Evolutionary conservation across 1,140 invertebrate genomes (phyloP), one percentile per base, ranked within the genome.

Genomic region (Streblospio benedicti): DNA sequence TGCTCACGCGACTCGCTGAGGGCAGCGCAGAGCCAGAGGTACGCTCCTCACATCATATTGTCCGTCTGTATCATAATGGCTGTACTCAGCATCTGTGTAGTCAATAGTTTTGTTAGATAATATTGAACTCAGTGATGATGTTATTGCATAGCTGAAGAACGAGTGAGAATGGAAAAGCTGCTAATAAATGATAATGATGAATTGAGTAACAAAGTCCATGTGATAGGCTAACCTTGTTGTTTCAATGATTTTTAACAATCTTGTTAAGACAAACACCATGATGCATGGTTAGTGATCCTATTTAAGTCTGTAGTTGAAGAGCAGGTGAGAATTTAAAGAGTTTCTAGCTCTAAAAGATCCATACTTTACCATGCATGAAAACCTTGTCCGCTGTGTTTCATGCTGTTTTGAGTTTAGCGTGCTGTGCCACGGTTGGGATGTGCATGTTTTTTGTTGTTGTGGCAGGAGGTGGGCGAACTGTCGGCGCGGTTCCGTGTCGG

Each of bases 401-500:
- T 51, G 14, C 4, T 31, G 27, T 14, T 1, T 28, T n/a, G n/a
- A n/a, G n/a, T n/a, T n/a, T n/a, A n/a, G n/a, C n/a, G n/a, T n/a
- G n/a, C n/a, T n/a, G n/a, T n/a, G n/a, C n/a, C n/a, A n/a, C n/a
- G n/a, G n/a, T n/a, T n/a, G n/a, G n/a, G n/a, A n/a, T n/a, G n/a
- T n/a, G n/a, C n/a, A n/a, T n/a, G n/a, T n/a, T 12, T 52, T 31
- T 14, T 28, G 9, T 3, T 52, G 14, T 9, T 31, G 28, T 5
- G 28, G 18, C 30, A 52, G 50, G 23, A 52, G 1, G 43, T 44
- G 28, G 56, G 18, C 25, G 56, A 60, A 35, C 38, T 69, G 20
- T 45, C 58, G n/a, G 59, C 64, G 6, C 53, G 87, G 60, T 86
- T 85, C 69, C 72, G 75, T 38, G 52, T 76, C 4, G 86, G 86